phyloP scores from a whole-genome alignment of 1,140 invertebrate species.

The Sinonovacula constricta region DNA sequence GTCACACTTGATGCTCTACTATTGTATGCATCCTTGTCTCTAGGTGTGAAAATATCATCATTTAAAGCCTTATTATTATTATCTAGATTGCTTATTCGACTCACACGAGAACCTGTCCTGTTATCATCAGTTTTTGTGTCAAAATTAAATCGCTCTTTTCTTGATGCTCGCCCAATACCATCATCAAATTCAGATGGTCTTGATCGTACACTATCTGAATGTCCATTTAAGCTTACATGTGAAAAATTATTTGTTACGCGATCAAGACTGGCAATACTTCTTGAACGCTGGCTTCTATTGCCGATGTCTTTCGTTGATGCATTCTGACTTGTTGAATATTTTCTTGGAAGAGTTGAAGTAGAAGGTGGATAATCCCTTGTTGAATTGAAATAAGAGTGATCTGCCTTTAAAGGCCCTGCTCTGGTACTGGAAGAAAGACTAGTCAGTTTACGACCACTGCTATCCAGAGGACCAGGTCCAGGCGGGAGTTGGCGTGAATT shows the following conservation, averaged over 20 bases:
- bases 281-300: constrained; percentile 33
- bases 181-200: constrained; percentile 37
- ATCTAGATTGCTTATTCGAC: constrained; percentile 14
- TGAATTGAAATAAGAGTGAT: constrained; percentile 55
- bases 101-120: constrained; percentile 23
- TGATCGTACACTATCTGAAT: constrained; percentile 29
- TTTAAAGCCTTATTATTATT: not conserved
- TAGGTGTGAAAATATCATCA: constrained; percentile 24
- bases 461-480: constrained; percentile 70
- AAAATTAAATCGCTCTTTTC: constrained; percentile 29
- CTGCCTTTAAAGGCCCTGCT: constrained; percentile 64
- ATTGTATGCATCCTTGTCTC: constrained; percentile 21
- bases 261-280: constrained; percentile 41
- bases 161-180: constrained; percentile 25
- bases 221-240: constrained; percentile 28
- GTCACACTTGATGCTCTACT: constrained; percentile 4
- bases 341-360: constrained; percentile 17
- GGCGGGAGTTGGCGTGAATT: constrained; percentile 56
- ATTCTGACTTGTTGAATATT: constrained; percentile 4
- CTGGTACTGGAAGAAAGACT: constrained; percentile 30
- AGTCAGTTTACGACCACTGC: constrained; percentile 55
- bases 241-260: constrained; percentile 13
- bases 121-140: constrained; percentile 23
- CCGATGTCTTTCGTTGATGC: constrained; percentile 5
- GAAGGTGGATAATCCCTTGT: constrained; percentile 37